Evolutionary conservation across 2,888 invertebrate species (phyloP), one percentile per base, ranked within the genome.

Genomic region (Pyrrhosoma nymphula): DNA sequence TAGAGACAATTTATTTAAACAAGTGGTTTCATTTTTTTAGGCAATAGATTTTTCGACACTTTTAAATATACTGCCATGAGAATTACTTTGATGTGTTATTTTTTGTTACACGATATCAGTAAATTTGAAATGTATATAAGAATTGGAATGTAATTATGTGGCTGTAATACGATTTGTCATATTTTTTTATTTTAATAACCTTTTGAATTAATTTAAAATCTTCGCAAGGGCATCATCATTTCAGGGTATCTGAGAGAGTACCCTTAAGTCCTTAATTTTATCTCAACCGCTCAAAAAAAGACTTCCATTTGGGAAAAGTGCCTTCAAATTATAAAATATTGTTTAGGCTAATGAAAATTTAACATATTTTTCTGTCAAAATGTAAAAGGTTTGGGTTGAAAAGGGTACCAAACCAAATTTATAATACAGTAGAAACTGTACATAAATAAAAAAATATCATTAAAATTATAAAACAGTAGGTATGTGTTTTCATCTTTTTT

Each of bases 351-450:
- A 39, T n/a, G 56, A 93, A 93, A 93, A 35, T 93, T 93, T 16
- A 69, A 75, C 8, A 75, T 69, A 39, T 93, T 93, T 93, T 69
- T 69, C 47, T 47, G 47, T 39, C 56, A 39, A 47, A 75, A 47
- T 47, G 56, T 93, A 18, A 75, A 93, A 82, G 23, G 39, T 69
- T 93, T 75, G 26, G 47, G 69, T 55, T 75, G 56, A 93, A 69
- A 93, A 69, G 69, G 69, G 69, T 93, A 69, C 47, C 47, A 47
- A 30, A 26, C 93, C 93, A 63, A 93, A 47, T 69, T 93, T 75
- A 93, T 93, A 93, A 69, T 93, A 55, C 93, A 69, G 93, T 93
- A 75, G 69, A 93, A 69, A 93, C 93, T 93, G 93, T 93, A 93
- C 39, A 93, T 93, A 93, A 93, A 93, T 93, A 69, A 30, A 93